These are phyloP conservation scores for Pristionchus arcanus DNA, from an alignment of 2,888 invertebrate genomes.

Conservation along the genomic window DNA sequence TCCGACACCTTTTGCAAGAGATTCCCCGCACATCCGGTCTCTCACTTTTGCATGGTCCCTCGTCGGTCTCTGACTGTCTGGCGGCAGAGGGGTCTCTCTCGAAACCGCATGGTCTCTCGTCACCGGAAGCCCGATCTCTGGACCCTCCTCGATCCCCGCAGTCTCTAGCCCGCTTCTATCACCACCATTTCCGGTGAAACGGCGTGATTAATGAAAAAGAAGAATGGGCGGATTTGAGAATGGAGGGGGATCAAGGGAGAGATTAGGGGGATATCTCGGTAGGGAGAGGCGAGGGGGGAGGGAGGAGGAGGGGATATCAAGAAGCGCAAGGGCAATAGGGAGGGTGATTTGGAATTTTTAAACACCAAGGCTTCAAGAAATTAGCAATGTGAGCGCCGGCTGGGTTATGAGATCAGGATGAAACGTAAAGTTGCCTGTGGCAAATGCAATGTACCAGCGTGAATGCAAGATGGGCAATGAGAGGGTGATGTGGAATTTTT, in stretches of 20 bases:
- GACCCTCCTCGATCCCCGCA: conserved; percentile 4
- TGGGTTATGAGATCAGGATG: neutral
- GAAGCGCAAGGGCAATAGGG: conserved; percentile 16
- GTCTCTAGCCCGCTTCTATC: neutral
- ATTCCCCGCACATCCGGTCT: conserved; percentile 35
- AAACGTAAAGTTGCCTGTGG: neutral
- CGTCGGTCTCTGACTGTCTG: neutral
- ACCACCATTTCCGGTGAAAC: neutral
- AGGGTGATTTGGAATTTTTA: neutral
- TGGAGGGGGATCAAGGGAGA: conserved; percentile 52
- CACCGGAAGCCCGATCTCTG: neutral
- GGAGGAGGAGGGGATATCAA: conserved; percentile 51
- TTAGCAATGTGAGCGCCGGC: too few species aligned
- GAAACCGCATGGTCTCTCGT: conserved; percentile 25
- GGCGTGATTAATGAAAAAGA: conserved; percentile 49
- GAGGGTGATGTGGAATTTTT: neutral
- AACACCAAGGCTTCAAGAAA: too few species aligned
- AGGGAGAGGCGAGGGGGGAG: conserved; percentile 52
- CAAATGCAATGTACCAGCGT: too few species aligned
- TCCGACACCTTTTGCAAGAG: conserved; percentile 11
- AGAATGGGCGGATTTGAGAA: conserved; percentile 47
- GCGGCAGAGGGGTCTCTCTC: conserved; percentile 15
- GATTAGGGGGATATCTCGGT: conserved; percentile 52
- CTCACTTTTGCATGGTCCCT: neutral
- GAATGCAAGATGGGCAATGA: too few species aligned